These are phyloP conservation scores for Leucozona laternaria DNA, from an alignment of 2,888 invertebrate species.

Conservation along the genomic window DNA sequence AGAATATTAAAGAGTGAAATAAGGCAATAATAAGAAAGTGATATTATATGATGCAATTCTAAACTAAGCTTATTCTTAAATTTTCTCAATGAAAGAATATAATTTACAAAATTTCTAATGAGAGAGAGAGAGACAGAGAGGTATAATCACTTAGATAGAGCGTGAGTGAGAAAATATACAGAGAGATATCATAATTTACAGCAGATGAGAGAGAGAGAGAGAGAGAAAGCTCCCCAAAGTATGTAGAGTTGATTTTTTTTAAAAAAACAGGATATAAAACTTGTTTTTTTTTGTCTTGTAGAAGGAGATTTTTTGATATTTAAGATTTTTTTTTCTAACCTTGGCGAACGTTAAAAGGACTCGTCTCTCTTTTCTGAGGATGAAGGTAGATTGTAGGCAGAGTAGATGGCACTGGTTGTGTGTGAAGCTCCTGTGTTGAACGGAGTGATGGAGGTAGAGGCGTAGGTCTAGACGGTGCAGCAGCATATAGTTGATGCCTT, in stretches of 20 bases:
- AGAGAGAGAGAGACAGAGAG: slow-evolving; percentile 53
- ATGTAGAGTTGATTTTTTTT: slow-evolving; percentile 55
- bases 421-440: slow-evolving; percentile 70
- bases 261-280: slow-evolving; percentile 77
- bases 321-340: slow-evolving; percentile 76
- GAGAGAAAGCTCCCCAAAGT: slow-evolving; percentile 64
- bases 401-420: slow-evolving; percentile 71
- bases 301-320: slow-evolving; percentile 62
- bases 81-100: slow-evolving; percentile 50
- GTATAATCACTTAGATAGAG: slow-evolving; percentile 76
- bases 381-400: slow-evolving; percentile 71
- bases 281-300: slow-evolving; percentile 64
- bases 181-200: slow-evolving; percentile 75
- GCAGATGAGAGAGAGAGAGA: slow-evolving; percentile 73
- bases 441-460: slow-evolving; percentile 72
- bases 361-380: slow-evolving; percentile 76
- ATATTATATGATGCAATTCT: slow-evolving; percentile 66
- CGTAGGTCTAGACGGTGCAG: slow-evolving; percentile 69
- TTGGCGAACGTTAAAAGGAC: slow-evolving; percentile 78
- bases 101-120: slow-evolving; percentile 68
- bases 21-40: slow-evolving; percentile 63
- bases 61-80: slow-evolving; percentile 56
- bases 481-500: slow-evolving; percentile 65
- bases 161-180: slow-evolving; percentile 77
- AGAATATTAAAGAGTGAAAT: slow-evolving; percentile 50